A percentile compares a stretch with the other conserved stretches of the same genome.
Conservation (phyloP, 2,797 vertebrate species). For the Notoglanidium macrostoma region DNA sequence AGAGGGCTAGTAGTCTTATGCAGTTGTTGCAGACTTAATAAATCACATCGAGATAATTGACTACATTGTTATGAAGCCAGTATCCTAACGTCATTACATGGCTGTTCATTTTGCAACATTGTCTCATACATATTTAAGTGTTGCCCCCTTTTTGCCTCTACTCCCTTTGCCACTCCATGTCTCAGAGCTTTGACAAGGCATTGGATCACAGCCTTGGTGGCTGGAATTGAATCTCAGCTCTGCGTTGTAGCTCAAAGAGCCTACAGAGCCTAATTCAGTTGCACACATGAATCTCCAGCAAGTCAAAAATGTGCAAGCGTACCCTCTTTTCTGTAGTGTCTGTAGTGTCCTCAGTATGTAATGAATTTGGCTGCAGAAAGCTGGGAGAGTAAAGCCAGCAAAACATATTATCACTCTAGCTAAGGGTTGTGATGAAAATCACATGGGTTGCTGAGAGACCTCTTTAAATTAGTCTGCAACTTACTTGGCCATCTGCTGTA, state of each 20-base stretch:
- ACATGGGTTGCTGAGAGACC: slow-evolving; percentile 27
- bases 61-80: background rate
- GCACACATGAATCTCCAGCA: background rate
- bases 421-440: slow-evolving; percentile 33
- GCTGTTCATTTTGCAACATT: background rate
- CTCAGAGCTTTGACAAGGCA: background rate
- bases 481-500: slow-evolving; percentile 29
- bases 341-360: background rate
- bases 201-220: background rate
- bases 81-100: background rate
- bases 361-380: slow-evolving; percentile 25
- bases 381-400: background rate
- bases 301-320: slow-evolving; percentile 29
- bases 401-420: slow-evolving; percentile 35
- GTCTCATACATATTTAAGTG: slow-evolving; percentile 6
- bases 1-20: background rate
- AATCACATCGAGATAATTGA: background rate
- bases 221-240: background rate
- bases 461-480: slow-evolving; percentile 24
- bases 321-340: slow-evolving; percentile 9
- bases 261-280: slow-evolving; percentile 10
- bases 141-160: background rate
- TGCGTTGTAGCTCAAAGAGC: background rate
- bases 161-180: background rate
- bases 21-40: background rate